Evolutionary conservation across 2,797 vertebrate genomes (phyloP).

Genomic region (Propithecus perrieri): DNA sequence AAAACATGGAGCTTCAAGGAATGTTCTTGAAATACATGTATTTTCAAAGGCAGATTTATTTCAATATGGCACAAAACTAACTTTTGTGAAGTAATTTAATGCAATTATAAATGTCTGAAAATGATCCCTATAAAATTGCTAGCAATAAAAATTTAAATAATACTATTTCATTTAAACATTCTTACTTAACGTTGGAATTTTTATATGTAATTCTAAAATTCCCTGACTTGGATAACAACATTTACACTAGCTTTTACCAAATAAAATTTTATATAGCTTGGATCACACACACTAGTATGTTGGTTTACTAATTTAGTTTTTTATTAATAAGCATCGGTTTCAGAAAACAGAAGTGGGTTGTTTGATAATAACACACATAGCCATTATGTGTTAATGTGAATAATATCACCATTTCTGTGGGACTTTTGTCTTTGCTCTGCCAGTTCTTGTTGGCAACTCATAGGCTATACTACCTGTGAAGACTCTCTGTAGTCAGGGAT

Average conservation of each 20-base stretch:
- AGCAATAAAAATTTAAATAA: constrained; percentile 12
- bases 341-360: neutral
- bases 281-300: neutral
- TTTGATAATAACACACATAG: neutral
- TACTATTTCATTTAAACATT: neutral
- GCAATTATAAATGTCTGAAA: neutral
- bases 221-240: neutral
- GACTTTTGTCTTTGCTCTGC: neutral
- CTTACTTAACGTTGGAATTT: neutral
- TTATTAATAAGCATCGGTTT: neutral
- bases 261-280: neutral
- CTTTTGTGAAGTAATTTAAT: neutral
- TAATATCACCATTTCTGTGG: neutral
- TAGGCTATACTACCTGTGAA: neutral
- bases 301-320: neutral
- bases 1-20: neutral
- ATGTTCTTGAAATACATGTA: neutral
- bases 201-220: neutral
- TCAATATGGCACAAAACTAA: neutral
- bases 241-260: neutral
- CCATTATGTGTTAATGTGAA: neutral
- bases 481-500: neutral
- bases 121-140: neutral
- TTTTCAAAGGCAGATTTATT: constrained; percentile 24
- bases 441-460: neutral